These are phyloP conservation scores for Platichthys stellatus DNA, from an alignment of 2,113 vertebrate genomes.

Conservation along the genomic window DNA sequence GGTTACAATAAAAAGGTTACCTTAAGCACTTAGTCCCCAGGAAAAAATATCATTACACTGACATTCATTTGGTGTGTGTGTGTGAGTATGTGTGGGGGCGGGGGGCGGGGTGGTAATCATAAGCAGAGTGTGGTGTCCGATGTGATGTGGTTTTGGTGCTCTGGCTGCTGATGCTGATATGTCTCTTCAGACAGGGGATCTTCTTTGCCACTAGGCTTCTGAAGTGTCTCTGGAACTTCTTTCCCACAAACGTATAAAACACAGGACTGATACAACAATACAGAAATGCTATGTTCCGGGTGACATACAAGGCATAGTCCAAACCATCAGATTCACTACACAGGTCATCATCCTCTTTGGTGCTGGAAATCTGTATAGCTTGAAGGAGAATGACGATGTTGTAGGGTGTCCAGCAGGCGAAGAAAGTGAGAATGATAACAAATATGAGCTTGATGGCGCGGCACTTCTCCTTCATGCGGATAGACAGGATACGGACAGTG, in stretches of 20 bases:
- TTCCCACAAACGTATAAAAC: slow-evolving; percentile 83
- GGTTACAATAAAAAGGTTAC: too few species aligned
- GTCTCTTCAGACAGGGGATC: slow-evolving; percentile 73
- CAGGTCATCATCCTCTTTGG: accelerated
- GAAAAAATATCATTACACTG: too few species aligned
- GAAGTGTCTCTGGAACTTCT: slow-evolving; percentile 84
- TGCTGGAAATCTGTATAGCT: slow-evolving; percentile 49
- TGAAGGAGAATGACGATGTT: slow-evolving; percentile 79
- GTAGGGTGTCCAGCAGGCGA: slow-evolving; percentile 83
- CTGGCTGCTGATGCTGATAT: slow-evolving; percentile 58
- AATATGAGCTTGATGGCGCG: slow-evolving; percentile 82
- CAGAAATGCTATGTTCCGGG: slow-evolving; percentile 79
- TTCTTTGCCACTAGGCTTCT: slow-evolving; percentile 64
- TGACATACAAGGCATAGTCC: slow-evolving; percentile 77
- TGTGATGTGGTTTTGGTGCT: slow-evolving; percentile 74
- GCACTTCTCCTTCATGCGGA: slow-evolving; percentile 78
- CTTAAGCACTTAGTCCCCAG: too few species aligned
- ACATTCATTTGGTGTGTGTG: too few species aligned
- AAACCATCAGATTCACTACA: slow-evolving; percentile 32
- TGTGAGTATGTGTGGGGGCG: too few species aligned
- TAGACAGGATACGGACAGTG: slow-evolving; percentile 75
- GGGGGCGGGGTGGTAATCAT: slow-evolving; percentile 53
- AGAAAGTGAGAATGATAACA: slow-evolving; percentile 80
- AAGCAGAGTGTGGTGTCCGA: slow-evolving; percentile 63
- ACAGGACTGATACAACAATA: slow-evolving; percentile 84